These are phyloP conservation scores for Drosophila albomicans DNA, from an alignment of 1,140 invertebrate species.

Conservation along the genomic window DNA sequence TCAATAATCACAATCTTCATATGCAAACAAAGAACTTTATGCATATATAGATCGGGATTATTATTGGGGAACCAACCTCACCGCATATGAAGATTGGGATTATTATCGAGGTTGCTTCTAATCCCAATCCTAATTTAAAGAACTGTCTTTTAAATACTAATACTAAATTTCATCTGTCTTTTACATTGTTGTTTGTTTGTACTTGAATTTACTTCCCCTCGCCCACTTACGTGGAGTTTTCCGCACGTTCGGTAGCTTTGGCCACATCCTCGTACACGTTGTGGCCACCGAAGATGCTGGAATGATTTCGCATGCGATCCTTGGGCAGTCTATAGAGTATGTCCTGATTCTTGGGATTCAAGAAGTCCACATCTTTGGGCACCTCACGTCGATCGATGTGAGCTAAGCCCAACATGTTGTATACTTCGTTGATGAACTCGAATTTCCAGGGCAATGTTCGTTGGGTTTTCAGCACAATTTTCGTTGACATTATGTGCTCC, in stretches of 20 bases:
- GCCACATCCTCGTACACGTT: slow-evolving; percentile 47
- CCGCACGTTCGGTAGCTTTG: slow-evolving; percentile 19
- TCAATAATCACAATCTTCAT: too few species aligned
- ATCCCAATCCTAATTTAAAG: too few species aligned
- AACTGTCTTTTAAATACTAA: too few species aligned
- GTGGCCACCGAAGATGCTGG: not conserved
- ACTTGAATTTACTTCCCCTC: not conserved
- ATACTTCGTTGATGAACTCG: slow-evolving; percentile 75
- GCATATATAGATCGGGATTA: too few species aligned
- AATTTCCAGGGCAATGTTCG: slow-evolving; percentile 79
- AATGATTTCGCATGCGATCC: slow-evolving; percentile 31
- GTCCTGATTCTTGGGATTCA: slow-evolving; percentile 26
- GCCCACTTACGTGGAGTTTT: slow-evolving; percentile 22
- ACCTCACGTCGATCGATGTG: slow-evolving; percentile 50
- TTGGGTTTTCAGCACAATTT: slow-evolving; percentile 60
- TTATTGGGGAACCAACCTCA: too few species aligned
- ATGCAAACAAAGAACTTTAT: too few species aligned
- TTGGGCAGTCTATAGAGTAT: slow-evolving; percentile 41
- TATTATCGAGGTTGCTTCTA: too few species aligned
- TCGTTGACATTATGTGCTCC: slow-evolving; percentile 63
- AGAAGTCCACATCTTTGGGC: slow-evolving; percentile 49
- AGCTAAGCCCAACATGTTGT: slow-evolving; percentile 68
- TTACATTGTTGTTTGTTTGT: not conserved
- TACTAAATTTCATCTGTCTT: too few species aligned
- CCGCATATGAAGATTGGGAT: too few species aligned